Evolutionary conservation across 2,797 vertebrate genomes (phyloP).

Genomic region (Numenius phaeopus): DNA sequence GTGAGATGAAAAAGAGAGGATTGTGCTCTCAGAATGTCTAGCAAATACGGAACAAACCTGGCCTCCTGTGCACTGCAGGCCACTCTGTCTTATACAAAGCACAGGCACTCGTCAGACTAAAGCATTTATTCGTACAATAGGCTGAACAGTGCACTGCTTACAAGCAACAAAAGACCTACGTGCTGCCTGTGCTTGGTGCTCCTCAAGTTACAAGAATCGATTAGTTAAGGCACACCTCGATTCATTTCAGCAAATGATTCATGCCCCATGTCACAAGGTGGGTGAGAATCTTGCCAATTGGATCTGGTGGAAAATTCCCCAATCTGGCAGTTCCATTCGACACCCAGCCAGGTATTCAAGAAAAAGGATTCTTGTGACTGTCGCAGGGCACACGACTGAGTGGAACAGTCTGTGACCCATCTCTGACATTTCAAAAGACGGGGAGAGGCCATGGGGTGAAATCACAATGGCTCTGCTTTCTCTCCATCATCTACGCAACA

Average conservation of each 20-base stretch:
- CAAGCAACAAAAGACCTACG: neutral
- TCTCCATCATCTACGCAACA: fast-evolving
- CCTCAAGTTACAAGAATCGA: constrained; percentile 17
- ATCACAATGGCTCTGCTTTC: neutral
- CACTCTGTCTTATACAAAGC: neutral
- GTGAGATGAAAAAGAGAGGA: neutral
- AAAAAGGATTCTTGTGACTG: neutral
- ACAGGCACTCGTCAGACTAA: neutral
- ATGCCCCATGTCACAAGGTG: neutral
- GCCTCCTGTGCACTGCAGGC: neutral
- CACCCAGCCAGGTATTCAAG: neutral
- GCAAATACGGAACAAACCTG: neutral
- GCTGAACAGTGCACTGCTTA: neutral
- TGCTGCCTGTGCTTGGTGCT: neutral
- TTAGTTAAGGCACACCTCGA: neutral
- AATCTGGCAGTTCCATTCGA: neutral
- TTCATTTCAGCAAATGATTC: neutral
- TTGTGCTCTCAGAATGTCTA: neutral
- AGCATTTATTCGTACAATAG: neutral
- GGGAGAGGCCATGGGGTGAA: neutral
- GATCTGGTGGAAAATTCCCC: constrained; percentile 40
- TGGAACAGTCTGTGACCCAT: neutral
- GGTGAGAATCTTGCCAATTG: constrained; percentile 3
- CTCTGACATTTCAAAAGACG: neutral
- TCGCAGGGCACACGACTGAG: neutral